Percentiles rank a stretch among this genome's conserved stretches.
phyloP scores from a whole-genome alignment of 2,113 vertebrate species.

The Xenopus borealis region DNA sequence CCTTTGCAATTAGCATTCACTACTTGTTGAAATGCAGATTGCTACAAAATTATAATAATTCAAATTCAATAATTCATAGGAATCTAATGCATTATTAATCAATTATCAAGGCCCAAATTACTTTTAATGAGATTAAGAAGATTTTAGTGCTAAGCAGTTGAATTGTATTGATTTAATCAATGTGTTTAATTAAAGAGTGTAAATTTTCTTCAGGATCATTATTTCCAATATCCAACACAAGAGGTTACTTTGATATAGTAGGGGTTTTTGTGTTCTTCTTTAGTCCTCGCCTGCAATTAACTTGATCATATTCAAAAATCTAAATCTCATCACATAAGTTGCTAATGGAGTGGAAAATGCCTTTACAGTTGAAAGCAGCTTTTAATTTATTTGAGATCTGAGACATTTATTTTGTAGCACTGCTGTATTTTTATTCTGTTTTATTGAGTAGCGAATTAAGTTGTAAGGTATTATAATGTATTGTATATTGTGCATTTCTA shows the following conservation, averaged over 20 bases:
- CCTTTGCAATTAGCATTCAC: conserved; percentile 66
- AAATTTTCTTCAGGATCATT: conserved; percentile 66
- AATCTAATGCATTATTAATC: conserved; percentile 77
- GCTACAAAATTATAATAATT: conserved; percentile 65
- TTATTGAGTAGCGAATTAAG: neutral
- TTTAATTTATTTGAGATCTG: conserved; percentile 8
- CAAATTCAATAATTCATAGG: conserved; percentile 75
- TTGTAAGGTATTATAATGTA: too few relatives aligned
- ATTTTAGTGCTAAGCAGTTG: conserved; percentile 68
- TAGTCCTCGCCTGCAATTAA: conserved; percentile 29
- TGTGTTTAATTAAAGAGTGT: conserved; percentile 74
- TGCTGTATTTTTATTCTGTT: neutral
- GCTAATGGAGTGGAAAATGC: conserved; percentile 36
- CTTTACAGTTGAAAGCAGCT: conserved; percentile 26
- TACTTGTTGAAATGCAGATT: conserved; percentile 51
- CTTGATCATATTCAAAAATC: conserved; percentile 23
- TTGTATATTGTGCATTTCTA: too few relatives aligned
- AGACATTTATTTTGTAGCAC: conserved; percentile 17
- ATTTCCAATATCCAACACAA: conserved; percentile 58
- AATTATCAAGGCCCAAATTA: conserved; percentile 72
- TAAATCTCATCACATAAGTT: conserved; percentile 34
- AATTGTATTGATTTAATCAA: conserved; percentile 73
- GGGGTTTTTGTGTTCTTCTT: conserved; percentile 45
- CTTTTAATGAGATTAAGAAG: conserved; percentile 74
- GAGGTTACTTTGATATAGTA: conserved; percentile 49